Percentiles rank a stretch among this genome's conserved stretches.
These are phyloP conservation scores for Heliconius aoede DNA, from an alignment of 2,888 invertebrate species.

Conservation along the genomic window DNA sequence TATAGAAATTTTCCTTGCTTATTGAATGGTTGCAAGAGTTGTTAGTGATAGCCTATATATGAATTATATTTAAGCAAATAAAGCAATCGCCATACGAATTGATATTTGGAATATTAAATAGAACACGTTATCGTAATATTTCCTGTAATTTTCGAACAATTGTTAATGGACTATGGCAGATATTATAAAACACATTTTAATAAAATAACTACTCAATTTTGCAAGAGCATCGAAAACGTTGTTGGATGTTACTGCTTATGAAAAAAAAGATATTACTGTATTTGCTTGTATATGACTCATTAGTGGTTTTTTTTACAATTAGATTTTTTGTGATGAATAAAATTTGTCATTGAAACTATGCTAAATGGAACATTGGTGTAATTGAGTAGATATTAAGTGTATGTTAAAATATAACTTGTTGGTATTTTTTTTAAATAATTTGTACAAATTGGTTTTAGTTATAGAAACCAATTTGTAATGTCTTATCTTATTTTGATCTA, in stretches of 20 bases:
- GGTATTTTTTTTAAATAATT: background rate
- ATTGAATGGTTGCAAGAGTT: background rate
- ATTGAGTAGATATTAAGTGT: constrained; percentile 4
- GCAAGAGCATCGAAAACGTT: background rate
- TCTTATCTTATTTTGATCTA: background rate
- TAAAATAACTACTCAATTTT: no score
- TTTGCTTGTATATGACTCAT: background rate
- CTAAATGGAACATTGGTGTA: background rate
- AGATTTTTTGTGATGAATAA: constrained; percentile 1
- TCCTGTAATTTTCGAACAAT: background rate
- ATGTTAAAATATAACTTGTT: background rate
- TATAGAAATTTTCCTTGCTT: background rate
- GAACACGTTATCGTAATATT: background rate
- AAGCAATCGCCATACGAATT: background rate
- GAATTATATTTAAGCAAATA: background rate
- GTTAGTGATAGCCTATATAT: background rate
- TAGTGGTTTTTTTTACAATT: background rate
- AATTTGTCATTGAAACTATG: constrained; percentile 9
- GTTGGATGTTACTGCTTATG: background rate
- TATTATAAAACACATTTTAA: no score
- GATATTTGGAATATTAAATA: background rate
- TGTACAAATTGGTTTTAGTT: no score
- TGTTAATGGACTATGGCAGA: no score
- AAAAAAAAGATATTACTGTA: background rate
- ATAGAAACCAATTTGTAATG: constrained; percentile 7